Conservation (phyloP, 2,797 vertebrate genomes). For the Ficedula albicollis region DNA sequence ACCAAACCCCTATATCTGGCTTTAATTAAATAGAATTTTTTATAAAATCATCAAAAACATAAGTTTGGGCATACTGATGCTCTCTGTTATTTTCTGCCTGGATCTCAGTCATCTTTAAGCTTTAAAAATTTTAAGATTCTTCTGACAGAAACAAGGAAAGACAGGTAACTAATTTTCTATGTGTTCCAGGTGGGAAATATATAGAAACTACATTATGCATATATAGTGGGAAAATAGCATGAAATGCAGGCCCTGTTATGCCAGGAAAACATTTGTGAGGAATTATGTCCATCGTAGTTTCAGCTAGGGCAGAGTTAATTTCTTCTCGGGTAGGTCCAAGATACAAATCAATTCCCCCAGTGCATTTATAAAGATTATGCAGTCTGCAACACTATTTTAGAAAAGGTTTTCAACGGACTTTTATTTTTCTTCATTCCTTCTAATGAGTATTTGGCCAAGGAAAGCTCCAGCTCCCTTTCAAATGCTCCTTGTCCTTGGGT, state of each 20-base stretch:
- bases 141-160: constrained; percentile 5
- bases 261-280: constrained; percentile 22
- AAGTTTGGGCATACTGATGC: neutral
- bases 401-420: neutral
- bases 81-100: neutral
- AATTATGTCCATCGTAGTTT: neutral
- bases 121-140: neutral
- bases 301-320: neutral
- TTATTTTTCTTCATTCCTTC: neutral
- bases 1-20: neutral
- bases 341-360: too few relatives aligned
- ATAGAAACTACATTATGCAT: neutral
- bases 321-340: neutral
- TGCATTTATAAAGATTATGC: neutral
- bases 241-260: neutral
- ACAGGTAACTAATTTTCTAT: neutral
- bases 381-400: neutral
- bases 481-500: neutral
- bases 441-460: neutral
- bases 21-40: neutral
- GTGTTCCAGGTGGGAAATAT: neutral
- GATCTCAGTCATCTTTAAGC: neutral
- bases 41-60: neutral
- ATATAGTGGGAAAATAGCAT: neutral
- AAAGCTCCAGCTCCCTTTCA: neutral